These are phyloP conservation scores for Brenthis hecate DNA, from an alignment of 2,888 invertebrate genomes.

Conservation along the genomic window DNA sequence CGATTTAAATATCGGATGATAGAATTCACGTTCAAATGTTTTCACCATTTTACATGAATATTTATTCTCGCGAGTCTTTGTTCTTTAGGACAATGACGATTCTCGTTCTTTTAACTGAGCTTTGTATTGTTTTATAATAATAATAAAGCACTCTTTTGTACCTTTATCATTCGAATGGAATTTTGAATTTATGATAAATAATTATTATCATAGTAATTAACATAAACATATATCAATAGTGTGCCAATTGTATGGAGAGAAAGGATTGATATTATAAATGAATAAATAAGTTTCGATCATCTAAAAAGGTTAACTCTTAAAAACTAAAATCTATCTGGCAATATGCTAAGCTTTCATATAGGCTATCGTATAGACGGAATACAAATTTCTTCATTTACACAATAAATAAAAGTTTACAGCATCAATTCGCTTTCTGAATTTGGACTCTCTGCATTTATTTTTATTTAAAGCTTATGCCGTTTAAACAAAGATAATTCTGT, in stretches of 20 bases:
- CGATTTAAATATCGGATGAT: slow-evolving; percentile 81
- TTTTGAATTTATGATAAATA: neutral
- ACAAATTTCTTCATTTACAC: slow-evolving; percentile 10
- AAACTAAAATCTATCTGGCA: neutral
- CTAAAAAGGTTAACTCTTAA: neutral
- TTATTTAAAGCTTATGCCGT: too few relatives aligned
- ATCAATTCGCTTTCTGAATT: too few relatives aligned
- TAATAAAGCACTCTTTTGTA: slow-evolving; percentile 14
- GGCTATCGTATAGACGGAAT: slow-evolving; percentile 10
- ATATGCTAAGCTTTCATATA: slow-evolving; percentile 17
- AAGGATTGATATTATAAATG: neutral
- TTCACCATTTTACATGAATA: slow-evolving; percentile 68
- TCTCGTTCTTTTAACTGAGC: slow-evolving; percentile 40
- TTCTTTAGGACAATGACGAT: slow-evolving; percentile 45
- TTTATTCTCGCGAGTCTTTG: slow-evolving; percentile 63
- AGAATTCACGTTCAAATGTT: slow-evolving; percentile 78
- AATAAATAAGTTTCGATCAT: neutral
- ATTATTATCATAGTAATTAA: neutral
- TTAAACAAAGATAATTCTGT: too few relatives aligned
- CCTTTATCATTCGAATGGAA: slow-evolving; percentile 1
- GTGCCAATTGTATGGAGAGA: too few relatives aligned
- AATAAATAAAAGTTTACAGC: too few relatives aligned
- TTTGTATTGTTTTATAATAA: slow-evolving; percentile 24
- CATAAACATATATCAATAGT: too few relatives aligned
- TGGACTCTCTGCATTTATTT: too few relatives aligned